Evolutionary conservation across 2,888 invertebrate genomes (phyloP).

Genomic region (Philhelius pedissequus): DNA sequence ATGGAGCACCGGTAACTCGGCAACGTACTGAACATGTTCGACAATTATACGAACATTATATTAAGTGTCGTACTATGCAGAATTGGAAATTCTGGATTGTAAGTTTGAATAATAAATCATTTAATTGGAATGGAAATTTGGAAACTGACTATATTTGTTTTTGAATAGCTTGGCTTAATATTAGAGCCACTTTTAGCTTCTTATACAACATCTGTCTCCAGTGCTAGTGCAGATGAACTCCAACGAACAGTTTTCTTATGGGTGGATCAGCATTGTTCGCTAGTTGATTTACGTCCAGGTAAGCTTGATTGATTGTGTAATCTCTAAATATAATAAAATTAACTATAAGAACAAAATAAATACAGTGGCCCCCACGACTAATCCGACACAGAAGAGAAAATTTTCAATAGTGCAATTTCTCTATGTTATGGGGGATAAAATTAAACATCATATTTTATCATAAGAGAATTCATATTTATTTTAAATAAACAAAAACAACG

Average conservation of each 20-base stretch:
- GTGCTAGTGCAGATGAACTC: conserved; percentile 93
- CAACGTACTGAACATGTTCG: conserved; percentile 94
- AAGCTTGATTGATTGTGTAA: conserved; percentile 72
- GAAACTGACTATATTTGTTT: conserved; percentile 35
- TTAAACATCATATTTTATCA: too few relatives aligned
- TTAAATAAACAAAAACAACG: too few relatives aligned
- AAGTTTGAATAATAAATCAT: conserved; percentile 76
- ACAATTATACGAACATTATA: conserved; percentile 96
- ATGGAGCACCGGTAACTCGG: conserved; percentile 95
- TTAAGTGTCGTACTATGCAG: conserved; percentile 89
- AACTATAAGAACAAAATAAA: too few relatives aligned
- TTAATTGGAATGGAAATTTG: not conserved
- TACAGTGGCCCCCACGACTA: too few relatives aligned
- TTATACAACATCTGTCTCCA: conserved; percentile 94
- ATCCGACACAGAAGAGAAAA: too few relatives aligned
- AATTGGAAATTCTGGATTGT: conserved; percentile 99
- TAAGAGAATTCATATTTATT: too few relatives aligned
- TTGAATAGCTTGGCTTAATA: conserved; percentile 91
- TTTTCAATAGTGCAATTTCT: too few relatives aligned
- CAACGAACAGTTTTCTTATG: conserved; percentile 94
- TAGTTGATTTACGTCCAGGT: conserved; percentile 96
- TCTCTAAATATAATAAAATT: too few relatives aligned
- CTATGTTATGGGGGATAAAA: too few relatives aligned
- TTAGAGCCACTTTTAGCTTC: conserved; percentile 93
- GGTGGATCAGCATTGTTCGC: conserved; percentile 98